Base-by-base conservation (phyloP, 2,113 vertebrate species). In the Pipra filicauda region DNA sequence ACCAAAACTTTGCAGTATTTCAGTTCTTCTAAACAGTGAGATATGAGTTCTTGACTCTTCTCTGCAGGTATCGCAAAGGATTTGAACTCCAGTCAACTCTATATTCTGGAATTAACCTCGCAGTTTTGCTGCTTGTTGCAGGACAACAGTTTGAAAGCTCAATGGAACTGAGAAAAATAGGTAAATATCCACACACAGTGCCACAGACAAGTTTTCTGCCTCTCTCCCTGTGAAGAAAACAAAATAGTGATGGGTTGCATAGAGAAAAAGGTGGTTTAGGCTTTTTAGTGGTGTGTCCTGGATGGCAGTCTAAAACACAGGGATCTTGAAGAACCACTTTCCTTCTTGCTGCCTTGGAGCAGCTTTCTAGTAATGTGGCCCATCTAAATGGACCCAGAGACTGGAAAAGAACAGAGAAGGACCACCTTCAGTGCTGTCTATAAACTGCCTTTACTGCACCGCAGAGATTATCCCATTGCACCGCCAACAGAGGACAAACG, bases 71-170 rank as follows among this genome's bases (percentile, higher is more conserved):
- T 96, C 98, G 98, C 62, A 99, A 99, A 97, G 99, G 99, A 4
- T 99, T 99, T 95, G 99, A 99, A 73, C 98, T 99, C 66, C 99
- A 99, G 96, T 98, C 99, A n/a, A 99, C 99, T 23, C 98, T 99
- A 3, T 99, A 99, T 97, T 99, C 99, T 7, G 99, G 99, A 72
- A 99, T 99, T 96, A 99, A 99, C 88, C 98, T 99, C 77, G 98
- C 99, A 6, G 98, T 99, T 88, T 97, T 99, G 87, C 98, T 99
- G 65, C 98, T 99, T 65, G 98, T 99, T 58, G 96, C 99, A 35
- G 99, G 99, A 17, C 99, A 99, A 49, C 98, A 99, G 93, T 99
- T 99, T 98, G 99, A 99, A 98, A 99, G 97, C 92, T 99, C 99
- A 31, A 98, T 98, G 52, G 99, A 99, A 96, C 98, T 99, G 76